Conservation (phyloP, 92 coral and sea anemone species). For the Pocillopora grandis region DNA sequence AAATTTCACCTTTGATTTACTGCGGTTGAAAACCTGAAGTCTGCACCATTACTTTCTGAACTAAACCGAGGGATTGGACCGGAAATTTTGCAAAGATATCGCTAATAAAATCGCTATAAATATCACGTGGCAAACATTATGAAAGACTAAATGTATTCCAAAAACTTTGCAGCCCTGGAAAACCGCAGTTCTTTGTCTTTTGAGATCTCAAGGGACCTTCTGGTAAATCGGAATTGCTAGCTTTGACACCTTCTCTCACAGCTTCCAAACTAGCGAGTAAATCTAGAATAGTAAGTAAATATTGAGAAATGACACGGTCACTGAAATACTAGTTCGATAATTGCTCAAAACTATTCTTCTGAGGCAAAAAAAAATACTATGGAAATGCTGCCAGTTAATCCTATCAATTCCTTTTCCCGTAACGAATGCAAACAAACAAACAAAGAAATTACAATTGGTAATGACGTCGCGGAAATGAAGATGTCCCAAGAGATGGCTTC, state of each 20-base stretch:
- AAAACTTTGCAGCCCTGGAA: not conserved
- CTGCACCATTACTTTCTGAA: not conserved
- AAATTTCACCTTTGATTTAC: not conserved
- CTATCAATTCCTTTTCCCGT: not conserved
- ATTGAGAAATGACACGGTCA: not conserved
- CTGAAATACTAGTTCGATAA: not conserved
- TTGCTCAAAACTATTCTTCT: not conserved
- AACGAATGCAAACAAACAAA: not conserved
- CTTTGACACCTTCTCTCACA: not conserved
- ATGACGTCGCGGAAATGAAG: not conserved
- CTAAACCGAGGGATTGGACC: not conserved
- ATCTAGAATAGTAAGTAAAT: not conserved
- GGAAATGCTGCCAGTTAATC: not conserved
- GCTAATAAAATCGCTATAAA: not conserved
- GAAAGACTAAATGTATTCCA: not conserved
- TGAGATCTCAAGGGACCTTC: not conserved
- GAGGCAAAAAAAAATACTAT: not conserved
- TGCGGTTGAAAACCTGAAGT: not conserved
- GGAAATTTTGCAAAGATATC: not conserved
- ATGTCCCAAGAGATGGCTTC: constrained; percentile 9
- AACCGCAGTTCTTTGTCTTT: not conserved
- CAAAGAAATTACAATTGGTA: not conserved
- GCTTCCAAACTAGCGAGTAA: not conserved
- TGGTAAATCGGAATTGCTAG: not conserved
- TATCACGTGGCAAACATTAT: not conserved